A percentile compares a stretch with the other conserved stretches of the same genome.
Conservation (phyloP, 2,113 vertebrate species). For the Calonectris borealis region DNA sequence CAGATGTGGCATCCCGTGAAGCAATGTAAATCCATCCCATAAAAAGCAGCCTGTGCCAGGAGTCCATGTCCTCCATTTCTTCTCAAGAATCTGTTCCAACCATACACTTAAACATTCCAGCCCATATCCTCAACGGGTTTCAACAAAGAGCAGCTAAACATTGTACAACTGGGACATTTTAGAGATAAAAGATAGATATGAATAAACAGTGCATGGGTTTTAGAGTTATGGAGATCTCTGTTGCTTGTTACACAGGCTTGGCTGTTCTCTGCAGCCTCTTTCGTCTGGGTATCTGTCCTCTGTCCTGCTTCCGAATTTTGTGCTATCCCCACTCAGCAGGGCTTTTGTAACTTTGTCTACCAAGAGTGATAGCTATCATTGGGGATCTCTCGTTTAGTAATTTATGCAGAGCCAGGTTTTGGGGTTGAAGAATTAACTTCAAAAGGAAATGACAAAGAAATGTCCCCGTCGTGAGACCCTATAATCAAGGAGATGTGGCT, state of each 20-base stretch:
- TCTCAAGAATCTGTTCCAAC: background rate
- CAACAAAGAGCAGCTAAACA: background rate
- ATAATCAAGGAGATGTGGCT: background rate
- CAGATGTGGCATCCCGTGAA: background rate
- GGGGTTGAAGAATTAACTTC: background rate
- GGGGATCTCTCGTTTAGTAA: background rate
- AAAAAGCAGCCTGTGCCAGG: background rate
- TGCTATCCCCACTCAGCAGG: background rate
- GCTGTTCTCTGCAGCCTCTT: background rate
- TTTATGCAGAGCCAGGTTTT: background rate
- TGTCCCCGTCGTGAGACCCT: background rate
- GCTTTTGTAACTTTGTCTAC: background rate
- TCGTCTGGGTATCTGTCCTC: background rate
- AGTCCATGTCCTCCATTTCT: background rate
- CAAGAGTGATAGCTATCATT: rapidly evolving
- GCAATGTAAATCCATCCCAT: background rate
- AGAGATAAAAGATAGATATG: background rate
- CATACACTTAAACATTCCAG: background rate
- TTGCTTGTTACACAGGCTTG: background rate
- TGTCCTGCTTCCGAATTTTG: background rate
- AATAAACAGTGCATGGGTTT: background rate
- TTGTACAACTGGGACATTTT: background rate
- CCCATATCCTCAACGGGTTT: background rate
- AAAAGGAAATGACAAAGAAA: background rate
- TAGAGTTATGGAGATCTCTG: background rate